These are phyloP conservation scores for Xylota segnis DNA, from an alignment of 2,888 invertebrate species.

Conservation along the genomic window DNA sequence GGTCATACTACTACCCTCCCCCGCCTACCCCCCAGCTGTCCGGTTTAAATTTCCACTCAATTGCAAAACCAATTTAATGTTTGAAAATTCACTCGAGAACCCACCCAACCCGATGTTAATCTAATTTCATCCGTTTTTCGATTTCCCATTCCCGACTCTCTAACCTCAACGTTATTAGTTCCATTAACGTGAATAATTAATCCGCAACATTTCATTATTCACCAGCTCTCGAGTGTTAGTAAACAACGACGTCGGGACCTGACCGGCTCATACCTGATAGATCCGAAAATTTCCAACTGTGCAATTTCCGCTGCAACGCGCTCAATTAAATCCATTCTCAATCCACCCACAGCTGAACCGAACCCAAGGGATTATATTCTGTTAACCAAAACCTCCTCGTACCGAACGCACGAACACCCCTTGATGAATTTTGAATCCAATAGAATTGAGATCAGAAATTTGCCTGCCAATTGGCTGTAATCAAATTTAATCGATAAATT, in stretches of 20 bases:
- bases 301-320: slow-evolving; percentile 60
- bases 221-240: slow-evolving; percentile 19
- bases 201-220: slow-evolving; percentile 40
- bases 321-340: slow-evolving; percentile 46
- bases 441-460: slow-evolving; percentile 47
- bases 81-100: background rate
- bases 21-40: background rate
- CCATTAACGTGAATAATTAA: slow-evolving; percentile 53
- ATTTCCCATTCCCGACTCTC: background rate
- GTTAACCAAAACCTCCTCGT: slow-evolving; percentile 19
- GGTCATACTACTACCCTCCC: background rate
- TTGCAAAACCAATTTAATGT: slow-evolving; percentile 42
- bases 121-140: background rate
- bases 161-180: slow-evolving; percentile 35
- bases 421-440: slow-evolving; percentile 27
- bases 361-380: slow-evolving; percentile 4
- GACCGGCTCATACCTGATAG: background rate
- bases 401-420: background rate
- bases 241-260: background rate
- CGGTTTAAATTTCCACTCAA: slow-evolving; percentile 11
- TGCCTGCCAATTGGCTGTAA: slow-evolving; percentile 43
- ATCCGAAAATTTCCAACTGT: slow-evolving; percentile 19
- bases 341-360: slow-evolving; percentile 4
- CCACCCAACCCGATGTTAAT: background rate
- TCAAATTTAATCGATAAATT: slow-evolving; percentile 70